These are phyloP conservation scores for Rotaria sp. DNA, from an alignment of 2,888 invertebrate genomes.

Conservation along the genomic window DNA sequence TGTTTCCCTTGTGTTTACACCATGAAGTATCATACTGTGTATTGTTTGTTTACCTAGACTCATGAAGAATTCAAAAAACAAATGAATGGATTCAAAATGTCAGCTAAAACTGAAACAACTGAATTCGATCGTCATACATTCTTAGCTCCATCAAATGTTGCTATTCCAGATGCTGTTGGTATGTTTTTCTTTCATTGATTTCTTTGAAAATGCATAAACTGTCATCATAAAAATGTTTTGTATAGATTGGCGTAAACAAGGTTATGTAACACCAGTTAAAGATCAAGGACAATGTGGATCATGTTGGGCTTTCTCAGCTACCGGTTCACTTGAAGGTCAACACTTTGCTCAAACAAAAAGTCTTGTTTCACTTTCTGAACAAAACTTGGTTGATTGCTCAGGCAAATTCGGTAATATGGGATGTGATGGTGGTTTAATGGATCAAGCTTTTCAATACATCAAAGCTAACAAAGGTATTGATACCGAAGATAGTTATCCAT, in stretches of 20 bases:
- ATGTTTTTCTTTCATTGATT: not conserved
- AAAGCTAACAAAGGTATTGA: constrained; percentile 33
- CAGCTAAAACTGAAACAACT: not conserved
- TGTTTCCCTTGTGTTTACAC: too few species aligned
- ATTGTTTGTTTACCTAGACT: not conserved
- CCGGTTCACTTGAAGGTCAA: constrained; percentile 56
- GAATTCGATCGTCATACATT: not conserved
- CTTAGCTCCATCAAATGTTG: constrained; percentile 15
- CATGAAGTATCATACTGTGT: too few species aligned
- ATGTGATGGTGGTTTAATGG: constrained; percentile 49
- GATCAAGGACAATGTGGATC: constrained; percentile 50
- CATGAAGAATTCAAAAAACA: not conserved
- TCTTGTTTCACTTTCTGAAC: constrained; percentile 46
- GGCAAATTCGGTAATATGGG: constrained; percentile 47
- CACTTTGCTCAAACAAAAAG: constrained; percentile 59
- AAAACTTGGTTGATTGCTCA: constrained; percentile 47
- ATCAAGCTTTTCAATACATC: constrained; percentile 41
- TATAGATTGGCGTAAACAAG: constrained; percentile 50
- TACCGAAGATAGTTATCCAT: constrained; percentile 28
- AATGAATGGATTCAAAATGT: constrained; percentile 14
- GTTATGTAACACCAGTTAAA: constrained; percentile 50
- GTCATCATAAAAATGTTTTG: not conserved
- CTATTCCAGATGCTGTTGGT: not conserved
- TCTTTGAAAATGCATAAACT: not conserved
- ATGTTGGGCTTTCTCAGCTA: constrained; percentile 49